A percentile compares a stretch with the other conserved stretches of the same genome.
Conservation (phyloP, 1,140 invertebrate genomes). For the Homalodisca vitripennis region DNA sequence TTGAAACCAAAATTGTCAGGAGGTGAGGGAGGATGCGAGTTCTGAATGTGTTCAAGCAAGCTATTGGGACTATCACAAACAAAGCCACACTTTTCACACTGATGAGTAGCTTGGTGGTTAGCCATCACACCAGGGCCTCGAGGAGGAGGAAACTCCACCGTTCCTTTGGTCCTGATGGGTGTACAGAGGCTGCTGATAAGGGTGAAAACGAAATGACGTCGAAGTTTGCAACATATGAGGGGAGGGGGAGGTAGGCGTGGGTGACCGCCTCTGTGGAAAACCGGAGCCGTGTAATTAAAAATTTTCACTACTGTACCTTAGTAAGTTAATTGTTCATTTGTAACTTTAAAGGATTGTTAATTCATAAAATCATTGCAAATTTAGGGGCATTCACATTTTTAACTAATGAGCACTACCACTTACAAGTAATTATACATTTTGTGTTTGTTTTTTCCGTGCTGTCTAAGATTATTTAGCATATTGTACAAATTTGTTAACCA, state of each 20-base stretch:
- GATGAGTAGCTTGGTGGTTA: constrained; percentile 63
- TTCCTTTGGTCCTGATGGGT: constrained; percentile 50
- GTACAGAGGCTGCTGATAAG: constrained; percentile 51
- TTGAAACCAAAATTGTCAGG: constrained; percentile 48
- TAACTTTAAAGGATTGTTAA: too few relatives aligned
- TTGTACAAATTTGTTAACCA: too few relatives aligned
- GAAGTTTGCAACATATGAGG: constrained; percentile 9
- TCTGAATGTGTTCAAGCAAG: constrained; percentile 67
- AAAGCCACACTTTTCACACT: constrained; percentile 78
- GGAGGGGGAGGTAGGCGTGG: constrained; percentile 37
- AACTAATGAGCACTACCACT: too few relatives aligned
- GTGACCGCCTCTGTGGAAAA: constrained; percentile 40
- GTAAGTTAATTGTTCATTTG: too few relatives aligned
- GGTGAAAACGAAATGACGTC: constrained; percentile 43
- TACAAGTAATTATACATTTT: too few relatives aligned
- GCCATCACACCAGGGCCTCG: constrained; percentile 59
- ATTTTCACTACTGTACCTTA: too few relatives aligned
- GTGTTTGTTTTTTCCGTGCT: too few relatives aligned
- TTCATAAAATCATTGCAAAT: too few relatives aligned
- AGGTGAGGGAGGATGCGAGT: constrained; percentile 62
- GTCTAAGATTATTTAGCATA: too few relatives aligned
- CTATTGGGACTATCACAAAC: constrained; percentile 68
- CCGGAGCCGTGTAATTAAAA: too few relatives aligned
- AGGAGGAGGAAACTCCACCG: constrained; percentile 51
- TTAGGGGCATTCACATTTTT: too few relatives aligned